phyloP scores from a whole-genome alignment of 2,888 invertebrate genomes.

The Epistrophe grossulariae region DNA sequence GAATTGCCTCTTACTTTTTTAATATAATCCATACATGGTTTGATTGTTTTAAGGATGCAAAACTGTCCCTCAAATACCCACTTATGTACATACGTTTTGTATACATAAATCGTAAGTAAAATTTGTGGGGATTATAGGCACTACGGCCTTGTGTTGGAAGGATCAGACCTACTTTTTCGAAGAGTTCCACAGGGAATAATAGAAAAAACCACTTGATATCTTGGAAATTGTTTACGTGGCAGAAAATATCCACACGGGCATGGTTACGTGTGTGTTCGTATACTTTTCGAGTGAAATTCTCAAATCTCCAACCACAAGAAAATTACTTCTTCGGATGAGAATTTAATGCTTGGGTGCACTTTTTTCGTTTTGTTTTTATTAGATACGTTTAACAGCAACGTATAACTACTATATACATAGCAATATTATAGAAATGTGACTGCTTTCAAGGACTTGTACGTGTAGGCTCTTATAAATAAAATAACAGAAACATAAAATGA shows the following conservation, averaged over 20 bases:
- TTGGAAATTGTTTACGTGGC: slow-evolving; percentile 54
- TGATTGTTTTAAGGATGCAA: too few species aligned
- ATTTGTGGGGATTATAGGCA: not conserved
- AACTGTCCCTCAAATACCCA: too few species aligned
- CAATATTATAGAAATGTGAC: not conserved
- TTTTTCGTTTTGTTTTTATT: slow-evolving; percentile 24
- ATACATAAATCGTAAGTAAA: not conserved
- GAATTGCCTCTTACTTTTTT: too few species aligned
- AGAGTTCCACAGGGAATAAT: slow-evolving; percentile 13
- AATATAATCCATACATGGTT: too few species aligned
- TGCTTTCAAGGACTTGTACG: not conserved
- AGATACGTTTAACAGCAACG: slow-evolving; percentile 3
- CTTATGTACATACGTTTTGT: not conserved
- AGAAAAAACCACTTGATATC: slow-evolving; percentile 17
- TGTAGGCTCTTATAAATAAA: not conserved
- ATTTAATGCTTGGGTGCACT: slow-evolving; percentile 9
- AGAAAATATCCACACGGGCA: slow-evolving; percentile 20
- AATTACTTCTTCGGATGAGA: slow-evolving; percentile 6
- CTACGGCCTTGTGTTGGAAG: slow-evolving; percentile 1
- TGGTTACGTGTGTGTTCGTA: not conserved
- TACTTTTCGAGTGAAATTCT: not conserved
- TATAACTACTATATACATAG: not conserved
- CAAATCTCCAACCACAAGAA: slow-evolving; percentile 2
- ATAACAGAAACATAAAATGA: not conserved
- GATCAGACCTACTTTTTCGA: slow-evolving; percentile 4